Base-by-base conservation (phyloP, 2,797 vertebrate genomes). In the Sciurus vulgaris region DNA sequence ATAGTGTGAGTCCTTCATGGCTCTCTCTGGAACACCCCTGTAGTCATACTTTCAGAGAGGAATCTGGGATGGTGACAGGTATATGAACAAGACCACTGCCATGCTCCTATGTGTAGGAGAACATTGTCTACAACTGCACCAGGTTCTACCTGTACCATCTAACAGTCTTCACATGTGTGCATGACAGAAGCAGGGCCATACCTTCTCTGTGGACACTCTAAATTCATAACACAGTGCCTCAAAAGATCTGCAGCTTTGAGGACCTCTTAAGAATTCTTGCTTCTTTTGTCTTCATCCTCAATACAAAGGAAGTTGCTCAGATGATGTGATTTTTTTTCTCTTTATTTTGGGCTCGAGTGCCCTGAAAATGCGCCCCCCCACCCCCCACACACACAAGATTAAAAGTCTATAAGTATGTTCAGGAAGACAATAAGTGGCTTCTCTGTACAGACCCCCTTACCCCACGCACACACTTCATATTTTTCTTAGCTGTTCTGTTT, bases 401-500 rank as follows among this genome's bases (percentile, higher is more conserved):
- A 63, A 49, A 96, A 88, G 11, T 94, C 59, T 89, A n/a, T 9
- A 69, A 72, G 15, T 78, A 24, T 69, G 41, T 78, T 92, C 83
- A 86, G 38, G n/a, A 65, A 38, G 44, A 79, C 41, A 30, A 0
- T 83, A 63, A 54, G 26, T 81, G 30, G 61, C 56, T 91, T 65
- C 63, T 93, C 11, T 41, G 30, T 4, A 0, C n/a, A 28, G 4
- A 13, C 5, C 13, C 24, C n/a, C 44, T n/a, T 20, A 59, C 24
- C 15, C n/a, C 44, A 3, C 4, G 9, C 41, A 33, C 4, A 14
- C 2, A 63, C 35, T 59, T 94, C 49, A 18, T 93, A 73, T 95
- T 94, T 92, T 69, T 88, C 93, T 93, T 92, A 65, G 88, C 92
- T 73, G 51, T 96, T 81, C 94, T 78, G 76, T 93, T 97, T 97